phyloP scores from a whole-genome alignment of 2,113 vertebrate genomes.

The Pterocles orientalis region DNA sequence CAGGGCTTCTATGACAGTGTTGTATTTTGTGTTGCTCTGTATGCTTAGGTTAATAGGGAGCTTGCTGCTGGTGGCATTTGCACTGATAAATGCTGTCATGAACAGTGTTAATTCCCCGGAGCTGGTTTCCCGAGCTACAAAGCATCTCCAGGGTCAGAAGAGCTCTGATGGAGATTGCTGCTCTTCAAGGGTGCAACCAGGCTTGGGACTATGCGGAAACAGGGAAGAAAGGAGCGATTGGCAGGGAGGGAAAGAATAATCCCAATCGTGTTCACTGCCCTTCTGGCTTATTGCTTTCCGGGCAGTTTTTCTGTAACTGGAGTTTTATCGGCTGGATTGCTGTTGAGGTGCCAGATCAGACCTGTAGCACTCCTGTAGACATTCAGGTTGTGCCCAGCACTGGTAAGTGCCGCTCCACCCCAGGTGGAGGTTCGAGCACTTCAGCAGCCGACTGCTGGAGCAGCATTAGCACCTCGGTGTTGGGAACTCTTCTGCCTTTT shows the following conservation, averaged over 20 bases:
- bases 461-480: not conserved
- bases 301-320: not conserved
- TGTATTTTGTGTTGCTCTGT: not conserved
- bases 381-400: accelerated
- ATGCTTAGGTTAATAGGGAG: not conserved
- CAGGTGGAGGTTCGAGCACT: not conserved
- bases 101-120: not conserved
- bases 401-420: not conserved
- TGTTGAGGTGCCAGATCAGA: not conserved
- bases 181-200: not conserved
- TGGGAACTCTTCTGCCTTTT: not conserved
- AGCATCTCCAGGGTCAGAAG: not conserved
- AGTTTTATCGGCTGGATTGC: not conserved
- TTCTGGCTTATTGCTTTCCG: not conserved
- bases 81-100: not conserved
- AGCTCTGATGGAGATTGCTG: not conserved
- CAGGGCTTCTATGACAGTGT: accelerated
- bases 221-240: not conserved
- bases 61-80: not conserved
- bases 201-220: not conserved
- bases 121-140: not conserved
- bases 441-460: not conserved
- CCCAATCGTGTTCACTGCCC: not conserved
- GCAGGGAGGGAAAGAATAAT: not conserved
- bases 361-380: too few relatives aligned